These are phyloP conservation scores for Nephila pilipes DNA, from an alignment of 1,140 invertebrate species.

Conservation along the genomic window DNA sequence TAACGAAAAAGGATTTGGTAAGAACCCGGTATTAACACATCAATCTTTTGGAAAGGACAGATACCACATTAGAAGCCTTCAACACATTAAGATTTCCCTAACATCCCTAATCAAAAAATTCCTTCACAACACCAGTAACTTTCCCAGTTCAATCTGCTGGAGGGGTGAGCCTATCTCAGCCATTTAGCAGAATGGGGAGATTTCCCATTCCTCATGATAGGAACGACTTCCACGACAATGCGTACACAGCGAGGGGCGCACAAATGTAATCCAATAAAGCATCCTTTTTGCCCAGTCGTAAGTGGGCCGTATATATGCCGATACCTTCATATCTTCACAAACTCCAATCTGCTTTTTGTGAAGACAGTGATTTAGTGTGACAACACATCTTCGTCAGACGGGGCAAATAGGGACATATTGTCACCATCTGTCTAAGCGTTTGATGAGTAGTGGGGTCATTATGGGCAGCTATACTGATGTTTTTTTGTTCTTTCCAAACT, in stretches of 20 bases:
- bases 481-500: background rate
- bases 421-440: conserved; percentile 19
- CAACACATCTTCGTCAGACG: conserved; percentile 38
- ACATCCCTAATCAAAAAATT: background rate
- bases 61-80: background rate
- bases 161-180: background rate
- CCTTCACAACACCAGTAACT: background rate
- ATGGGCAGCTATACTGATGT: background rate
- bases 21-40: background rate
- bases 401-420: conserved; percentile 14
- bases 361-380: conserved; percentile 40
- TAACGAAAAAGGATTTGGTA: no score
- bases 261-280: conserved; percentile 33
- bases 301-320: conserved; percentile 15
- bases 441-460: background rate
- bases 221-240: background rate
- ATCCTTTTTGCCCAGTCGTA: conserved; percentile 8
- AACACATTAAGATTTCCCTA: background rate
- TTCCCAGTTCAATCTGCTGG: background rate
- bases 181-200: background rate
- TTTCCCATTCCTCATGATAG: background rate
- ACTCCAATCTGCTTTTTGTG: conserved; percentile 6
- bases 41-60: background rate
- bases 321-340: conserved; percentile 37
- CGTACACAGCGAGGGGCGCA: background rate